phyloP scores from a whole-genome alignment of 2,113 vertebrate genomes.

The Zosterops hypoxanthus region DNA sequence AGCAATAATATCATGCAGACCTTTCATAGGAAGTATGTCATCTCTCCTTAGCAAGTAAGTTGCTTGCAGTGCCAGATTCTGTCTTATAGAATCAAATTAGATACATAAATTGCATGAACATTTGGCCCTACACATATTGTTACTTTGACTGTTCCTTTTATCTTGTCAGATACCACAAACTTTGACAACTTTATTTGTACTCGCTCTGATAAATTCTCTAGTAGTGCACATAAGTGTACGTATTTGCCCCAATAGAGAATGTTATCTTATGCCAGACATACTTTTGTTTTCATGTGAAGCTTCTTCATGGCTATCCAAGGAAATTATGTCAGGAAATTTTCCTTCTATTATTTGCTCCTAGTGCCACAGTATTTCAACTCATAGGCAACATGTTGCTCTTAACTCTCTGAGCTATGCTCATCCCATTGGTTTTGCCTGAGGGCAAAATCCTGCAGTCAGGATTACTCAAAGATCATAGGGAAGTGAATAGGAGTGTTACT shows the following conservation, averaged over 20 bases:
- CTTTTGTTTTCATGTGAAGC: neutral
- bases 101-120: constrained; percentile 33
- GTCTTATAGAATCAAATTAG: constrained; percentile 15
- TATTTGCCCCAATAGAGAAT: neutral
- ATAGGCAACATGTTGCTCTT: neutral
- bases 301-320: neutral
- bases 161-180: constrained; percentile 54
- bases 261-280: neutral
- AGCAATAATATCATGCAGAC: neutral
- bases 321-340: neutral
- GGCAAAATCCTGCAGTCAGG: neutral
- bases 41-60: constrained; percentile 11
- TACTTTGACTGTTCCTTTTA: constrained; percentile 31
- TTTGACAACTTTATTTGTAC: constrained; percentile 31
- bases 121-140: neutral
- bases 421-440: neutral
- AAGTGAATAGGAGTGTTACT: neutral
- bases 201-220: neutral
- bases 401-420: neutral
- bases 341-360: neutral
- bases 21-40: neutral
- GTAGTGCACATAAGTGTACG: neutral
- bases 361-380: neutral
- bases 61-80: neutral
- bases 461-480: neutral